Evolutionary conservation across 2,888 invertebrate genomes (phyloP), one percentile per base, ranked within the genome.

Genomic region (Mythimna loreyi): DNA sequence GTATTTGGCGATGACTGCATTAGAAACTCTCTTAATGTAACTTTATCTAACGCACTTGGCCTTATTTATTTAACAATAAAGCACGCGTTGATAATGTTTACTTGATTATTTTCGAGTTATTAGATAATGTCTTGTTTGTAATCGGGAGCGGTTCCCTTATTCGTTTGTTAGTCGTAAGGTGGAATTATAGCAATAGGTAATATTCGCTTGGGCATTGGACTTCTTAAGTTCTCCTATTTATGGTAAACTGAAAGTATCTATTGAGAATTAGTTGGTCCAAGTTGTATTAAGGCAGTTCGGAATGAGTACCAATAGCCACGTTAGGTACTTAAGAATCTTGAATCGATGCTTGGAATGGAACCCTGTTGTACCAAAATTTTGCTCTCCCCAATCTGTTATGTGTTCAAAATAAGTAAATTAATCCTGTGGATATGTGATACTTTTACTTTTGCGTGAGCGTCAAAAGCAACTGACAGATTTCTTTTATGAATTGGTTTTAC

Each of bases 1-100:
- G 86, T 91, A 92, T 94, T 92, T 91, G 93, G 92, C 90, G 90
- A 90, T 91, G 91, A 89, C 89, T 92, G 91, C 92, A 92, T 92
- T 92, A 91, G 91, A 89, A 85, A 81, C 89, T 89, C 87, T 90
- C 90, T 83, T 86, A 89, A 87, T 88, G 87, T 87, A 83, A 85
- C 84, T 88, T 87, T 87, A 90, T 89, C 87, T 85, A 75, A 83
- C 84, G 84, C 88, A 89, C 90, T 89, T 90, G 86, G 87, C 87
- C 87, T 87, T 88, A 90, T 89, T 87, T 82, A 89, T 86, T 86
- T 85, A 86, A 86, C 86, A 85, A 85, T 83, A 85, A 85, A 80
- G 83, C 85, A 86, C 85, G 83, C 85, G 86, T 87, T 87, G 81
- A 82, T 78, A 74, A 80, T 86, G 81, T 85, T 85, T 80, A 79